Evolutionary conservation across 2,888 invertebrate genomes (phyloP).

Genomic region (Epinotia ramella): DNA sequence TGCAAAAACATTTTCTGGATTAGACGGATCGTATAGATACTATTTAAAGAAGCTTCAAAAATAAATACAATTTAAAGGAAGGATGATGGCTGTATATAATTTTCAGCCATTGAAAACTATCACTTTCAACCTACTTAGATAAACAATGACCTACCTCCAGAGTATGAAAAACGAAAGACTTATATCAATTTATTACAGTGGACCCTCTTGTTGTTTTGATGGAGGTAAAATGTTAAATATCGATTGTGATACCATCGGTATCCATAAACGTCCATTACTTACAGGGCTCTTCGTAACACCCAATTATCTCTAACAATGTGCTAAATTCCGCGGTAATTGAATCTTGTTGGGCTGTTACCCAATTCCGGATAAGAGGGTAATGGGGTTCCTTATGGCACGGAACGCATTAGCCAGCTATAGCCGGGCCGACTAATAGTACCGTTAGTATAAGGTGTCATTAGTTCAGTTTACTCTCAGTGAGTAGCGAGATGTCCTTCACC

Average conservation of each 20-base stretch:
- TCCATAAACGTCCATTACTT: neutral
- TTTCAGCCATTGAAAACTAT: too few relatives aligned
- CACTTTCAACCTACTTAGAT: too few relatives aligned
- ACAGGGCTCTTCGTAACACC: neutral
- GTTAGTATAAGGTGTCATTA: neutral
- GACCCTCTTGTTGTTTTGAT: too few relatives aligned
- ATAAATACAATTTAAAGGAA: too few relatives aligned
- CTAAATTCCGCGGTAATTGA: conserved; percentile 34
- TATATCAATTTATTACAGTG: too few relatives aligned
- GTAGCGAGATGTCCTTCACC: too few relatives aligned
- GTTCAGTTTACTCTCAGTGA: neutral
- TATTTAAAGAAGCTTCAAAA: too few relatives aligned
- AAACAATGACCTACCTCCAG: too few relatives aligned
- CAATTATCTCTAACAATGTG: conserved; percentile 32
- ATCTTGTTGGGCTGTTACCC: conserved; percentile 37
- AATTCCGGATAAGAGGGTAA: conserved; percentile 32
- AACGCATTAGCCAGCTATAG: conserved; percentile 28
- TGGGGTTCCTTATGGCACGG: conserved; percentile 31
- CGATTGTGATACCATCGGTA: neutral
- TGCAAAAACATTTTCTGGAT: too few relatives aligned
- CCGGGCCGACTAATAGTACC: conserved; percentile 1
- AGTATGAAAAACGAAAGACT: too few relatives aligned
- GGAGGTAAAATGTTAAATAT: neutral
- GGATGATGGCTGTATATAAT: too few relatives aligned
- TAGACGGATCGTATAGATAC: too few relatives aligned